These are phyloP conservation scores for Oncorhynchus mykiss DNA, from an alignment of 2,113 vertebrate species.

Conservation along the genomic window DNA sequence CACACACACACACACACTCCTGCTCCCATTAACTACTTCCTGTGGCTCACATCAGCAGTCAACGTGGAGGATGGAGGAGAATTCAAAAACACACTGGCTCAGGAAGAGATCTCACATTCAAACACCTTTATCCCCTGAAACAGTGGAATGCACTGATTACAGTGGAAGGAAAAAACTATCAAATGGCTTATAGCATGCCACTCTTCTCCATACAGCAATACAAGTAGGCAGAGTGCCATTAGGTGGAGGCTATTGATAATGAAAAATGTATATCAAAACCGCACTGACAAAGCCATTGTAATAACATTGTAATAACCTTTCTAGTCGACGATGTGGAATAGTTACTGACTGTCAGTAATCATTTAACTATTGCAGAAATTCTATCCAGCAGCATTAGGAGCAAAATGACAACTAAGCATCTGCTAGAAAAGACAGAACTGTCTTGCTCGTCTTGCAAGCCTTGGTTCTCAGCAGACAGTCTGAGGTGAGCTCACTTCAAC, in stretches of 20 bases:
- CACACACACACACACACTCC: neutral
- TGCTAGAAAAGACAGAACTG: too few species aligned
- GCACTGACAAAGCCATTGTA: too few species aligned
- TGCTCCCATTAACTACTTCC: conserved; percentile 18
- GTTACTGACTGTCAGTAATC: too few species aligned
- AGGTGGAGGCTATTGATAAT: too few species aligned
- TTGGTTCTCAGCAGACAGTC: neutral
- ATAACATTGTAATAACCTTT: too few species aligned
- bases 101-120: conserved; percentile 17
- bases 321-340: too few species aligned
- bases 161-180: conserved; percentile 24
- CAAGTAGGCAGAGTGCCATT: neutral
- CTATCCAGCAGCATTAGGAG: too few species aligned
- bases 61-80: conserved; percentile 3
- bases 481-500: neutral
- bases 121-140: conserved; percentile 30
- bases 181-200: conserved; percentile 1
- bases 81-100: conserved; percentile 10
- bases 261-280: too few species aligned
- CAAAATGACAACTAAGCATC: too few species aligned
- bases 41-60: conserved; percentile 26
- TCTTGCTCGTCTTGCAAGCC: neutral
- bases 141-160: conserved; percentile 20
- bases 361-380: too few species aligned
- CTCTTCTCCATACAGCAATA: neutral